A percentile compares a stretch with the other conserved stretches of the same genome.
Conservation (phyloP, 2,888 invertebrate species). For the Desoria tigrina region DNA sequence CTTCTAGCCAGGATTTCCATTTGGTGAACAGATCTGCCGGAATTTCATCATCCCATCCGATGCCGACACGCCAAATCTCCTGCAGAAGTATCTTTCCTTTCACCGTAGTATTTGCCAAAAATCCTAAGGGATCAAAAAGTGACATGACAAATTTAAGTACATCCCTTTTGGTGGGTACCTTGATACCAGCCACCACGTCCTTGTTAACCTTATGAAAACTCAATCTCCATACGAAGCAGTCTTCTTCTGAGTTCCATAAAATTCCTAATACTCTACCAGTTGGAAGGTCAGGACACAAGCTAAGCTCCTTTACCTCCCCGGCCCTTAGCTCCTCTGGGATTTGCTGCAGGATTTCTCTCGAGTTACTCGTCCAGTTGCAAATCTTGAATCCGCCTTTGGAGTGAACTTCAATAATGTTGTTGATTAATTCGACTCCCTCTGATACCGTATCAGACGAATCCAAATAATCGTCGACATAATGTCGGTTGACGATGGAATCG, state of each 20-base stretch:
- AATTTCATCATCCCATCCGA: conserved; percentile 54
- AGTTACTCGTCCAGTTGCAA: conserved; percentile 21
- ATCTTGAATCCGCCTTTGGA: conserved; percentile 24
- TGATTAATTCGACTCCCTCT: conserved; percentile 14
- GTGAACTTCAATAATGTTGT: conserved; percentile 16
- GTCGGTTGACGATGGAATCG: neutral
- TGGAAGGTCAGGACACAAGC: neutral
- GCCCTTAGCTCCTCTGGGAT: no score
- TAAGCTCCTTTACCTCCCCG: neutral
- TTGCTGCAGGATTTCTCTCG: neutral
- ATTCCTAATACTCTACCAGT: conserved; percentile 31
- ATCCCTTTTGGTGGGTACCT: conserved; percentile 52
- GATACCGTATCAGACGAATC: conserved; percentile 4
- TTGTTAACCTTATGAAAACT: conserved; percentile 7
- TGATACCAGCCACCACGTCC: conserved; percentile 13
- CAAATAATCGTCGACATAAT: conserved; percentile 15
- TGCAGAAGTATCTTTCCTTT: conserved; percentile 54
- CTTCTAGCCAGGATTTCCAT: conserved; percentile 33
- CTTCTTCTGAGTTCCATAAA: conserved; percentile 17
- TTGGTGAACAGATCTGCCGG: neutral
- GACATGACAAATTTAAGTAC: no score
- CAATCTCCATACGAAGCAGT: conserved; percentile 20
- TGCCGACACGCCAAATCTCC: conserved; percentile 49
- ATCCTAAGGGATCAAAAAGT: conserved; percentile 55
- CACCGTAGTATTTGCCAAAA: conserved; percentile 50